phyloP scores from a whole-genome alignment of 2,797 vertebrate genomes.

The Mergus octosetaceus region DNA sequence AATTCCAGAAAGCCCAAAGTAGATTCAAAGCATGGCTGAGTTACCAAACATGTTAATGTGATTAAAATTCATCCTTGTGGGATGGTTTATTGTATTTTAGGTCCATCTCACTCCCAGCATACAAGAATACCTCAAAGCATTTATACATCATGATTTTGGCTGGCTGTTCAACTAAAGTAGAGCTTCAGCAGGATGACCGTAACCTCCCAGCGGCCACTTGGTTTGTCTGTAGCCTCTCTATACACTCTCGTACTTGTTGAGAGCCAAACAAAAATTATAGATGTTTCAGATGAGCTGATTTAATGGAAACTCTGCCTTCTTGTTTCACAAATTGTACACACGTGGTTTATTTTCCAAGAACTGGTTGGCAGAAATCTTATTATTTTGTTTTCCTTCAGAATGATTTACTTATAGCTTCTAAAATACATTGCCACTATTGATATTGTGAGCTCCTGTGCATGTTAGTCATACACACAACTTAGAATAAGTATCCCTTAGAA shows the following conservation, averaged over 20 bases:
- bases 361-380: neutral
- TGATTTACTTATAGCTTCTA: neutral
- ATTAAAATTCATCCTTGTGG: neutral
- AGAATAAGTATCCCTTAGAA: neutral
- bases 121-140: neutral
- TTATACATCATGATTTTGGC: neutral
- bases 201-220: fast-evolving
- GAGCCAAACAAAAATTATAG: neutral
- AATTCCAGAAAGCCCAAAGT: neutral
- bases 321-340: neutral
- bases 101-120: neutral
- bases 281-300: neutral
- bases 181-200: neutral
- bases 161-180: neutral
- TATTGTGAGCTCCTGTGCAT: neutral
- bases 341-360: conserved; percentile 20
- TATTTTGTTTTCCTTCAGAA: neutral
- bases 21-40: neutral
- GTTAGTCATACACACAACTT: neutral
- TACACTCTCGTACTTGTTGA: neutral
- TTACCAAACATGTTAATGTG: neutral
- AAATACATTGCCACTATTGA: neutral
- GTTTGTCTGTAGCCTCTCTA: neutral
- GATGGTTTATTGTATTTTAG: neutral
- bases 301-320: neutral